Conservation (phyloP, 1,140 invertebrate genomes). For the Drosophila micromelanica region DNA sequence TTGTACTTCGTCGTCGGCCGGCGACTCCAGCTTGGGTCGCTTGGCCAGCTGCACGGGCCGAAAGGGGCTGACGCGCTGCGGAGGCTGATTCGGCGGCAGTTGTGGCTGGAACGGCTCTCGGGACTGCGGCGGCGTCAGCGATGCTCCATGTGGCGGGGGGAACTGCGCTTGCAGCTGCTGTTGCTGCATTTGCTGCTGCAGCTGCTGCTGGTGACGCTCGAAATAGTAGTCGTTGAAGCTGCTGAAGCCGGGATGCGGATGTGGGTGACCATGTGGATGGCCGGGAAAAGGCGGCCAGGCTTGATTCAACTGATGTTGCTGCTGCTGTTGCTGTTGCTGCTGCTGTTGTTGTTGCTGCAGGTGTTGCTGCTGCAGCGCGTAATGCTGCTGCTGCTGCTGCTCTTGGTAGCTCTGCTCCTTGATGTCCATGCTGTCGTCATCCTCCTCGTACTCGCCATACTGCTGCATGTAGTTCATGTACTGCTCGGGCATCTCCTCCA, state of each 20-base stretch:
- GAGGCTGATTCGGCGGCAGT: conserved; percentile 60
- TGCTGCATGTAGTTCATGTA: conserved; percentile 81
- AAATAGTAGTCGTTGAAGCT: conserved; percentile 70
- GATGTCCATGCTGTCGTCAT: conserved; percentile 73
- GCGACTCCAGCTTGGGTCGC: conserved; percentile 62
- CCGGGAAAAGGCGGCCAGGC: conserved; percentile 61
- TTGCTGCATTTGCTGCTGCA: conserved; percentile 60
- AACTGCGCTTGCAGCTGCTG: conserved; percentile 60
- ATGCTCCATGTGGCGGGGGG: conserved; percentile 25
- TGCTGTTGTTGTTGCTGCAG: conserved; percentile 47
- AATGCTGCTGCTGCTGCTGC: conserved; percentile 70
- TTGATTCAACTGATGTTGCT: conserved; percentile 43
- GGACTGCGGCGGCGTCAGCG: conserved; percentile 34
- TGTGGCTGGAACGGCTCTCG: conserved; percentile 70
- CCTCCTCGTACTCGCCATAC: conserved; percentile 79
- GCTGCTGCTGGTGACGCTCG: conserved; percentile 66
- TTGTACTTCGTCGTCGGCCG: conserved; percentile 63
- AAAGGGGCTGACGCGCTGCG: conserved; percentile 63
- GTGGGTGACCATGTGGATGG: conserved; percentile 39
- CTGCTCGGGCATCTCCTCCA: conserved; percentile 79
- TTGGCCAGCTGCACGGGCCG: conserved; percentile 66
- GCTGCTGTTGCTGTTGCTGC: conserved; percentile 42
- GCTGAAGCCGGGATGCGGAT: conserved; percentile 58
- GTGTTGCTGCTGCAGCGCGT: conserved; percentile 63
- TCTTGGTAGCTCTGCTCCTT: conserved; percentile 73